Evolutionary conservation across 2,113 vertebrate genomes (phyloP), one percentile per base, ranked within the genome.

Genomic region (Carettochelys insculpta): DNA sequence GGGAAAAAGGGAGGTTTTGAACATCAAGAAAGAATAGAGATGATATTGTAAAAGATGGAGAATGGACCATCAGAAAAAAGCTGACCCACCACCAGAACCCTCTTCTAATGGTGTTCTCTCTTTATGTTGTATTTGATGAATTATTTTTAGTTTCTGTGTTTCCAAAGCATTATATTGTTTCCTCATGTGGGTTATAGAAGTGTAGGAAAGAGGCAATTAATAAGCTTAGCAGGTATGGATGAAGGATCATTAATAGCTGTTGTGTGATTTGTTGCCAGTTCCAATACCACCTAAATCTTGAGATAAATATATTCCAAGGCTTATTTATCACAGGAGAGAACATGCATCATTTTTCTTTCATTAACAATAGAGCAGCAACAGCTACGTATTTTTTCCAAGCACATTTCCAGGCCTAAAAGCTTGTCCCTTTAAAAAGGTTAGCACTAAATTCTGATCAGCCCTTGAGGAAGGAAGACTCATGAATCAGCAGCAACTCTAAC

Each of bases 291-390:
- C 54, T 96, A 94, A 94, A 95, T 95, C 83, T 94, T 94, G 85
- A 96, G 95, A 97, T 94, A 95, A 96, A 96, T 95, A 71, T 88
- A 92, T 95, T 95, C 41, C 88, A 78, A 94, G 84, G 86, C 75
- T 95, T 92, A 11, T 86, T 87, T 96, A 88, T 91, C 83, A 54
- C 54, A 13, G 83, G 85, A 97, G 85, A 97, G 38, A 96, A 84
- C 75, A 86, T 31, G 73, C 89, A 90, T 95, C 20, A 91, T 96
- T 96, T 95, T 97, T 95, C 88, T 95, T 96, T 94, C 45, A 94
- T 96, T 97, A 96, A 90, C 91, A 94, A 82, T 92, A 14, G 77
- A 90, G n/a, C 22, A 61, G 11, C 83, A 89, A 75, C 27, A 61
- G 29, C 88, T 92, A 48, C 77, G 38, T 2, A 93, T 95, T 96